Conservation (phyloP, 2,113 vertebrate genomes). For the Salvelinus sp. region DNA sequence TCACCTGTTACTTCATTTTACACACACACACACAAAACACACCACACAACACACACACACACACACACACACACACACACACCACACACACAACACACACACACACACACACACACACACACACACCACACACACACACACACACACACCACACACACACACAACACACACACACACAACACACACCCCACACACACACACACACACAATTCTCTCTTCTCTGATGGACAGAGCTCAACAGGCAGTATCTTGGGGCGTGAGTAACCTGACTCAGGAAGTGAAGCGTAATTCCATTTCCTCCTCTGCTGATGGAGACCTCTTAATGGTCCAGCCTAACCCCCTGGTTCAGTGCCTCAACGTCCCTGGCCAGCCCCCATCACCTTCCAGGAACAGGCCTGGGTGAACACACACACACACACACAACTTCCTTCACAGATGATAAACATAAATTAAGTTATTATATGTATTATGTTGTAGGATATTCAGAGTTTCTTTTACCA, state of each 20-base stretch:
- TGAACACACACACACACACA: neutral
- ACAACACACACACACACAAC: slow-evolving; percentile 10
- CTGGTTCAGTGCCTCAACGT: neutral
- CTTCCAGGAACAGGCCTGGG: neutral
- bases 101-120: neutral
- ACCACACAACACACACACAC: neutral
- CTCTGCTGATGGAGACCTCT: slow-evolving; percentile 20
- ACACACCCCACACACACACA: neutral
- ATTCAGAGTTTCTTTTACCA: too few relatives aligned
- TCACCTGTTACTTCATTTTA: neutral
- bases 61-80: neutral
- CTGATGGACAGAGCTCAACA: neutral
- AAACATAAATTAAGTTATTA: too few relatives aligned
- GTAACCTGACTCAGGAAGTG: slow-evolving; percentile 34
- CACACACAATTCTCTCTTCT: neutral
- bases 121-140: neutral
- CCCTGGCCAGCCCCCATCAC: neutral
- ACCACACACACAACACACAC: neutral
- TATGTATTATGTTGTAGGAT: too few relatives aligned
- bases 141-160: neutral
- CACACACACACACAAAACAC: neutral
- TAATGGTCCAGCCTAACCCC: slow-evolving; percentile 2
- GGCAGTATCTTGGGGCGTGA: slow-evolving; percentile 12
- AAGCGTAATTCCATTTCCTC: slow-evolving; percentile 38
- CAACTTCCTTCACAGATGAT: neutral